Percentiles rank a stretch among this genome's conserved stretches.
Evolutionary conservation across 2,797 vertebrate species (phyloP).

Genomic region (Rhinella marina): DNA sequence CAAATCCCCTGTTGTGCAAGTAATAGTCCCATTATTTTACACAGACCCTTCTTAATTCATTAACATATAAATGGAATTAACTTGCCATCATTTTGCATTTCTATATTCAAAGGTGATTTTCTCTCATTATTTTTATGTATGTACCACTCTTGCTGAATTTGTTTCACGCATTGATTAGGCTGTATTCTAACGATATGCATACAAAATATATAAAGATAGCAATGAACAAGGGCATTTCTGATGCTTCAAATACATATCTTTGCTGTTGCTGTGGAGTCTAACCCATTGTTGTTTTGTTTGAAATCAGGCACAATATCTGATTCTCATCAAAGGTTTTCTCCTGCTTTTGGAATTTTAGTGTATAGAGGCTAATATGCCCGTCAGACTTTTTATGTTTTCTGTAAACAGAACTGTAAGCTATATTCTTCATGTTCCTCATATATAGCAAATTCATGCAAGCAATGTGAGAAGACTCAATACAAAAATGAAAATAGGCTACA

Average conservation of each 20-base stretch:
- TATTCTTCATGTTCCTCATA: neutral
- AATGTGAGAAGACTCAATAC: neutral
- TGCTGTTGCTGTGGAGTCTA: neutral
- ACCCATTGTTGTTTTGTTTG: neutral
- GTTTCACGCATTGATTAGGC: constrained; percentile 8
- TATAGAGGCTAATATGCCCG: too few relatives aligned
- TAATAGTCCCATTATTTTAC: constrained; percentile 11
- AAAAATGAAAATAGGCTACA: neutral
- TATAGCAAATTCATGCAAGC: neutral
- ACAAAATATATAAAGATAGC: too few relatives aligned
- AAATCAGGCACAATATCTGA: neutral
- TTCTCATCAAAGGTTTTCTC: neutral
- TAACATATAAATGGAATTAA: constrained; percentile 43
- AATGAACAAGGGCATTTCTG: neutral
- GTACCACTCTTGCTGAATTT: constrained; percentile 27
- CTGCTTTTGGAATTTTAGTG: neutral
- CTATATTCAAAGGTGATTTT: constrained; percentile 29
- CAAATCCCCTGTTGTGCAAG: constrained; percentile 17
- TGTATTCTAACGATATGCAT: neutral
- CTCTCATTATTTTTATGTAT: constrained; percentile 14
- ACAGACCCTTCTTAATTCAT: neutral
- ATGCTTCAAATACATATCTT: neutral
- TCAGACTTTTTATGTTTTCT: neutral
- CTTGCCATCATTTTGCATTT: constrained; percentile 11
- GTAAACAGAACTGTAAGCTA: neutral